These are phyloP conservation scores for Carterocephalus palaemon DNA, from an alignment of 2,888 invertebrate species.

Conservation along the genomic window DNA sequence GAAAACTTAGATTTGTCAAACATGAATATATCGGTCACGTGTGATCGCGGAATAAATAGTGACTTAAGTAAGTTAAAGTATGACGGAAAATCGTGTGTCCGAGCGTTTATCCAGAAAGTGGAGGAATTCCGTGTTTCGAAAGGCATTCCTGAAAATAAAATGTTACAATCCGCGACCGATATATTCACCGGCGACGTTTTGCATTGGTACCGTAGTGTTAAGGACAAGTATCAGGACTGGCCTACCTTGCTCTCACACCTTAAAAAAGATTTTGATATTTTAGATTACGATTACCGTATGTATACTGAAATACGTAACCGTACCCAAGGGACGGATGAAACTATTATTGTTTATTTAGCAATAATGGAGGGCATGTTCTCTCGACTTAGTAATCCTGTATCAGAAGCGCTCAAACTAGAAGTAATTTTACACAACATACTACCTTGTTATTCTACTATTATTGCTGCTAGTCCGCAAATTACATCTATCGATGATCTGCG, in stretches of 20 bases:
- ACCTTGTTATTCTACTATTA: neutral
- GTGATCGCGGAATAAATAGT: neutral
- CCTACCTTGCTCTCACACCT: neutral
- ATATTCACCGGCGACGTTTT: neutral
- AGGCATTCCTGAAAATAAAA: neutral
- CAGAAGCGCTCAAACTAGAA: neutral
- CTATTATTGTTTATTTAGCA: neutral
- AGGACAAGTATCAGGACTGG: neutral
- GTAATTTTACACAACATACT: neutral
- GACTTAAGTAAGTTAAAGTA: conserved; percentile 3
- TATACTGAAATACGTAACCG: neutral
- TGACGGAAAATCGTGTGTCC: conserved; percentile 7
- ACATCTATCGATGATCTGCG: neutral
- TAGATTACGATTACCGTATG: neutral
- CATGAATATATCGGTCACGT: neutral
- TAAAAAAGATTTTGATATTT: neutral
- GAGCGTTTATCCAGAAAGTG: conserved; percentile 3
- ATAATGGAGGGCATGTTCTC: neutral
- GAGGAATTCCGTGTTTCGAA: neutral
- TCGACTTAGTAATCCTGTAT: neutral
- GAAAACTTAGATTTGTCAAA: neutral
- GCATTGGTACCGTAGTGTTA: conserved; percentile 3
- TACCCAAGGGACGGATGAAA: neutral
- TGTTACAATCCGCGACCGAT: neutral
- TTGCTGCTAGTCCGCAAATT: neutral